Evolutionary conservation across 2,888 invertebrate genomes (phyloP), one percentile per base, ranked within the genome.

Genomic region (Chloroclystis v-ata): DNA sequence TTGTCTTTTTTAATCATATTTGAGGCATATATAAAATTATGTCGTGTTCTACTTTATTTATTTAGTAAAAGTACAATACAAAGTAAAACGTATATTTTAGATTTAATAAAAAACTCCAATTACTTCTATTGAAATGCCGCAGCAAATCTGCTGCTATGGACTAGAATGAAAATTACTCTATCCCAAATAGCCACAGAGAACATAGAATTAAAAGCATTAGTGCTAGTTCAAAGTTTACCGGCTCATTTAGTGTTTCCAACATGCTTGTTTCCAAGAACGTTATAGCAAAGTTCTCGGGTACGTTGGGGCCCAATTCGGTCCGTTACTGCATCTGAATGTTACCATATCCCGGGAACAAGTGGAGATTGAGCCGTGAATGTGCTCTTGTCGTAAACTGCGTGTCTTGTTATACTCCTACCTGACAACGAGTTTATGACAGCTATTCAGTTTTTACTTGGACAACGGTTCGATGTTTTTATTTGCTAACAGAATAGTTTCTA

Each of bases 251-350:
- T 72, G 49, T 65, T 68, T 79, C 80, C 54, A 77, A 76, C 54
- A 47, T 44, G 54, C 57, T 68, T 65, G 59, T 64, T 60, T 67
- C 66, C 52, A 37, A 59, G 62, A 51, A 57, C 64, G 67, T 56
- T 47, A 52, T 59, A 59, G 59, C 62, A 58, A 67, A 67, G 69
- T 70, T 71, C 67, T 70, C 62, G 67, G 68, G 70, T 75, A 69
- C 66, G 72, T 63, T 63, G 68, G 75, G 78, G 71, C 71, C 82
- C 82, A 84, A 84, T 84, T 82, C 79, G 72, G 69, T 58, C 72
- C 58, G 80, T 83, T 78, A 83, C 80, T 80, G 82, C 82, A 82
- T 69, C 78, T 71, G 70, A 81, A 85, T 81, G 82, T 72, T 78
- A 78, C 76, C 78, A 77, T 82, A 82, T 75, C 72, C 73, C 67